A percentile compares a stretch with the other conserved stretches of the same genome.
Evolutionary conservation across 2,797 vertebrate species (phyloP).

Genomic region (Bradypodion pumilum): DNA sequence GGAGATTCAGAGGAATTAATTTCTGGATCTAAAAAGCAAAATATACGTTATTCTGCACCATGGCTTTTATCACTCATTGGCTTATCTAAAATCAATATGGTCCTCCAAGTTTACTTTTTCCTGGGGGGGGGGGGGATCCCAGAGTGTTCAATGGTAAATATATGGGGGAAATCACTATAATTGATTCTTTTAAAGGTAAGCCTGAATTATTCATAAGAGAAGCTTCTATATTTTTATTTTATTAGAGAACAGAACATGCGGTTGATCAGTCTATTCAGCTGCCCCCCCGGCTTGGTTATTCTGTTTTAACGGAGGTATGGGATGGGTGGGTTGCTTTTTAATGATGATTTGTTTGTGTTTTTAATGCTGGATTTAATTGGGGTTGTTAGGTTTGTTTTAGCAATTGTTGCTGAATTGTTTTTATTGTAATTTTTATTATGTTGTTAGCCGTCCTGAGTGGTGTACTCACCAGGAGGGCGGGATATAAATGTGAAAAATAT

Average conservation of each 20-base stretch:
- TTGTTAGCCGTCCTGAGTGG: too few species aligned
- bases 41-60: conserved; percentile 57
- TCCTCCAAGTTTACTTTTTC: conserved; percentile 63
- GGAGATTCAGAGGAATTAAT: conserved; percentile 64
- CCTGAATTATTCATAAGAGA: conserved; percentile 52
- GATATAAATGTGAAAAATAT: too few species aligned
- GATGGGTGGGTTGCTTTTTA: too few species aligned
- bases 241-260: conserved; percentile 45
- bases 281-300: too few species aligned
- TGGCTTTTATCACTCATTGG: conserved; percentile 58
- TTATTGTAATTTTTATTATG: too few species aligned
- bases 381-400: too few species aligned
- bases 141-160: conserved; percentile 67
- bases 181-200: conserved; percentile 63
- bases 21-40: conserved; percentile 57
- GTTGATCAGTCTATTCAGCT: conserved; percentile 52
- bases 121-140: conserved; percentile 64
- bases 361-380: too few species aligned
- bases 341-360: too few species aligned
- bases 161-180: conserved; percentile 47
- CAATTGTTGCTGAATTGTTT: too few species aligned
- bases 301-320: too few species aligned
- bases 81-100: conserved; percentile 66
- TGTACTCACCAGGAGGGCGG: too few species aligned
- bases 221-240: conserved; percentile 51